Evolutionary conservation across 2,797 vertebrate genomes (phyloP).

Genomic region (Acanthurus leucopareius): DNA sequence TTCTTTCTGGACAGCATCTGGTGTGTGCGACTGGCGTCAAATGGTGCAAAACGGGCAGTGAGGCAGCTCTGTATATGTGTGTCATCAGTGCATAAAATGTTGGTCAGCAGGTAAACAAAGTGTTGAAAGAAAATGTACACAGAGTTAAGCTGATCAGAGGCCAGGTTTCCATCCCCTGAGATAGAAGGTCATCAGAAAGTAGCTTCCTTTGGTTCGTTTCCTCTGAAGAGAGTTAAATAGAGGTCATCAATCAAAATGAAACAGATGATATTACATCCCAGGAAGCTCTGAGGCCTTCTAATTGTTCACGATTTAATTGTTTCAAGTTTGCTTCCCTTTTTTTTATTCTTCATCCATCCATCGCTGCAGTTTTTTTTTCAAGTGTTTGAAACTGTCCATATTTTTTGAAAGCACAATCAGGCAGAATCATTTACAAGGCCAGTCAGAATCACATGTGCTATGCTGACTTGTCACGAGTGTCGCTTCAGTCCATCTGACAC

Average conservation of each 20-base stretch:
- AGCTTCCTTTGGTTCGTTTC: constrained; percentile 48
- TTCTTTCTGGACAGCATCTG: constrained; percentile 23
- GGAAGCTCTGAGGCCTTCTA: not conserved
- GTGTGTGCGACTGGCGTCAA: not conserved
- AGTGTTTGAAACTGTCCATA: constrained; percentile 18
- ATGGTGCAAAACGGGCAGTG: not conserved
- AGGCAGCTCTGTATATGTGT: not conserved
- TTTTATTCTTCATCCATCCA: constrained; percentile 22
- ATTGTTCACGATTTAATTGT: constrained; percentile 9
- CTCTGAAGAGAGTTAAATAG: constrained; percentile 15
- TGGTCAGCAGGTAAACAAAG: constrained; percentile 51
- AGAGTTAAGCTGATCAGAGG: constrained; percentile 47
- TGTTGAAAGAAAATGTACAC: constrained; percentile 9
- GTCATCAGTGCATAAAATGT: constrained; percentile 29
- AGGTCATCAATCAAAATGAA: not conserved
- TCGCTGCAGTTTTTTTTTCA: constrained; percentile 1
- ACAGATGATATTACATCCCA: not conserved
- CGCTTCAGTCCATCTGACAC: constrained; percentile 3
- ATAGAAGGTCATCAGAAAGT: constrained; percentile 34
- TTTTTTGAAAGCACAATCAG: constrained; percentile 42
- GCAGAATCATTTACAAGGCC: constrained; percentile 33
- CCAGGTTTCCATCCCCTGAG: constrained; percentile 48
- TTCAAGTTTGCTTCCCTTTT: constrained; percentile 50
- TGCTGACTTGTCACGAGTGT: not conserved
- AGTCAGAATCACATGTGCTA: constrained; percentile 20